phyloP scores from a whole-genome alignment of 2,888 invertebrate genomes.

The Drosophila kambysellisi region DNA sequence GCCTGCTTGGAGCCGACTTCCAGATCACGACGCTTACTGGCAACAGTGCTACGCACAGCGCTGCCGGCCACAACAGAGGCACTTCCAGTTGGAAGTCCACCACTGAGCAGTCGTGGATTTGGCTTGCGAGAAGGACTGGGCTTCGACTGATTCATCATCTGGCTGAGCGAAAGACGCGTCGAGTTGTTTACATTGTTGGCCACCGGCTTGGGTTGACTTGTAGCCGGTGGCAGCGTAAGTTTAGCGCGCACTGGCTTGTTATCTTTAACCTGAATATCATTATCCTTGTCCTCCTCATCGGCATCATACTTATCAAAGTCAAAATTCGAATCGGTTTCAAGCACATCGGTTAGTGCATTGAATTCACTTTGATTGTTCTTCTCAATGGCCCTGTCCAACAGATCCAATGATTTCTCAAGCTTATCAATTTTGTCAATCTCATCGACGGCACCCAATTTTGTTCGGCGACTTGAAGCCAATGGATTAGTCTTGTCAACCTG shows the following conservation, averaged over 20 bases:
- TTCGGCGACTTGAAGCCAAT: slow-evolving; percentile 53
- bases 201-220: slow-evolving; percentile 24
- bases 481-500: slow-evolving; percentile 59
- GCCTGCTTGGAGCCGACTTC: slow-evolving; percentile 27
- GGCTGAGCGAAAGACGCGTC: slow-evolving; percentile 52
- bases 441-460: slow-evolving; percentile 55
- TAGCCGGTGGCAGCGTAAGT: slow-evolving; percentile 61
- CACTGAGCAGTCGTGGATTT: slow-evolving; percentile 43
- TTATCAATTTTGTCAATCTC: slow-evolving; percentile 71
- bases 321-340: slow-evolving; percentile 57
- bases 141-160: slow-evolving; percentile 50
- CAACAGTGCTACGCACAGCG: slow-evolving; percentile 12
- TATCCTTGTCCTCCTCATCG: slow-evolving; percentile 47
- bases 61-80: slow-evolving; percentile 9
- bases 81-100: slow-evolving; percentile 9
- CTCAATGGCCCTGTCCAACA: slow-evolving; percentile 72
- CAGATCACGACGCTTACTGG: slow-evolving; percentile 46
- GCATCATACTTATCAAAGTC: slow-evolving; percentile 55
- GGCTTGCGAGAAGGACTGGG: slow-evolving; percentile 17
- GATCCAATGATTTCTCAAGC: slow-evolving; percentile 68
- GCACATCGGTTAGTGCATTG: slow-evolving; percentile 65
- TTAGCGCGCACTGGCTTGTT: slow-evolving; percentile 43
- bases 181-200: slow-evolving; percentile 5
- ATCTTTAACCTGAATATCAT: slow-evolving; percentile 6
- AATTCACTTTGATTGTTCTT: slow-evolving; percentile 67